Conservation (phyloP, 2,888 invertebrate genomes). For the Epirrita christyi region DNA sequence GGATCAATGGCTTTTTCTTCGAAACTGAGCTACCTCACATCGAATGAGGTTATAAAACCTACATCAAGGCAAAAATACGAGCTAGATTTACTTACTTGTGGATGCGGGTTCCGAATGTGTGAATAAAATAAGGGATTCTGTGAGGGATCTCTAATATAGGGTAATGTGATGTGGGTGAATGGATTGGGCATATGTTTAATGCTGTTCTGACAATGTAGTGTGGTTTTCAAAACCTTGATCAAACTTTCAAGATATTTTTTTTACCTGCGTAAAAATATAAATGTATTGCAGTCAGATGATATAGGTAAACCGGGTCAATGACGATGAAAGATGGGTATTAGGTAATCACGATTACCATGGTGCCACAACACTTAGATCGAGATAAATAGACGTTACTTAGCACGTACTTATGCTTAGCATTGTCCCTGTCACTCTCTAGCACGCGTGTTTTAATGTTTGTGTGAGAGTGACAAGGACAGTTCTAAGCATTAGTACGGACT, state of each 20-base stretch:
- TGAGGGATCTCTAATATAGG: slow-evolving; percentile 26
- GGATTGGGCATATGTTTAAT: slow-evolving; percentile 13
- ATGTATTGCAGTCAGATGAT: background rate
- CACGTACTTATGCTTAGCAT: no score
- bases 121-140: slow-evolving; percentile 32
- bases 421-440: no score
- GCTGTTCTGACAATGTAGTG: background rate
- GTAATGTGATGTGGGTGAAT: slow-evolving; percentile 26
- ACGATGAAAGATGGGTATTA: no score
- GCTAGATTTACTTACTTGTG: slow-evolving; percentile 35
- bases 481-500: no score
- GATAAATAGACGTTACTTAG: no score
- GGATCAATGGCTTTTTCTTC: background rate
- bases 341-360: no score
- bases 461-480: no score
- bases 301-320: no score
- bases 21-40: background rate
- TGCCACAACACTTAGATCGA: no score
- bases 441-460: no score
- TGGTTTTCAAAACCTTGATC: background rate
- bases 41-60: slow-evolving; percentile 32
- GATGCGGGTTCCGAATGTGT: slow-evolving; percentile 26
- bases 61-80: slow-evolving; percentile 40
- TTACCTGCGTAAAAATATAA: background rate
- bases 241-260: background rate